A percentile compares a stretch with the other conserved stretches of the same genome.
phyloP scores from a whole-genome alignment of 2,797 vertebrate genomes.

The Miichthys miiuy region DNA sequence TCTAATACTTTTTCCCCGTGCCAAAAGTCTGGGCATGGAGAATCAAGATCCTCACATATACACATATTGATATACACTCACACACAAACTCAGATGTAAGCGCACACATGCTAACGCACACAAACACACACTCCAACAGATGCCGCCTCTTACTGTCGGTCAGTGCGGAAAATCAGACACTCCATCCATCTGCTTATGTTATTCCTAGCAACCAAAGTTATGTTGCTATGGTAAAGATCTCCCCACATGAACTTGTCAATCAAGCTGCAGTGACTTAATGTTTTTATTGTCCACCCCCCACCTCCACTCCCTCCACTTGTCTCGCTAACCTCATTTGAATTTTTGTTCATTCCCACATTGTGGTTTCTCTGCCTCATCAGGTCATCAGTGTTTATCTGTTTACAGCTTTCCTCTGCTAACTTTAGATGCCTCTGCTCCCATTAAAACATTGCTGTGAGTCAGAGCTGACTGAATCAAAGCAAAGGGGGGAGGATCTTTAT shows the following conservation, averaged over 20 bases:
- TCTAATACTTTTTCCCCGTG: conserved; percentile 88
- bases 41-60: conserved; percentile 73
- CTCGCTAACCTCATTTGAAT: conserved; percentile 35
- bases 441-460: conserved; percentile 37
- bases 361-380: conserved; percentile 42
- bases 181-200: conserved; percentile 90
- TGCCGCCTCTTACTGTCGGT: conserved; percentile 76
- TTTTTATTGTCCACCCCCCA: conserved; percentile 37
- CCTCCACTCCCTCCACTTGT: background rate
- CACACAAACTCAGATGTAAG: conserved; percentile 35
- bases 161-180: conserved; percentile 84
- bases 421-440: conserved; percentile 55
- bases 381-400: conserved; percentile 67
- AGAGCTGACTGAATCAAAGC: conserved; percentile 29
- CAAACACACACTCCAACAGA: conserved; percentile 67
- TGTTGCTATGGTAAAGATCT: conserved; percentile 86
- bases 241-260: conserved; percentile 92
- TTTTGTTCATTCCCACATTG: conserved; percentile 29
- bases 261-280: conserved; percentile 70
- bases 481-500: conserved; percentile 20
- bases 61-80: conserved; percentile 31
- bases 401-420: conserved; percentile 62
- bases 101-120: conserved; percentile 47
- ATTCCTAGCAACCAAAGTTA: conserved; percentile 90
- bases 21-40: conserved; percentile 84